phyloP scores from a whole-genome alignment of 2,113 vertebrate genomes.

The Ornithorhynchus anatinus region DNA sequence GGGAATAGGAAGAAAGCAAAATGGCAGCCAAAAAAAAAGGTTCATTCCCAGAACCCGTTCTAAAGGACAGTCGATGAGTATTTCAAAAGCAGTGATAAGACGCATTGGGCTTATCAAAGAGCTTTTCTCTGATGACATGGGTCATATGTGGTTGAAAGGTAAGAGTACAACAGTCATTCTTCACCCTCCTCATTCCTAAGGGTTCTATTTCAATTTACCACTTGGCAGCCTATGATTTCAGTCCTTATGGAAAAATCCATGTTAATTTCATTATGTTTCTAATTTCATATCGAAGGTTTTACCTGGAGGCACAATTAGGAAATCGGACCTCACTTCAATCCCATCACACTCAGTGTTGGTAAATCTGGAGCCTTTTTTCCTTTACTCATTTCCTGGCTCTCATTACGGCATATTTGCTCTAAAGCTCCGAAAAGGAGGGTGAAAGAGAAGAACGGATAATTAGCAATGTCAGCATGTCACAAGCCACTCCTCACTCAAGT shows the following conservation, averaged over 20 bases:
- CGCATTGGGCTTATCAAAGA: constrained; percentile 48
- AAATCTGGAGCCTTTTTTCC: too few relatives aligned
- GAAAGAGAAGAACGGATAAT: too few relatives aligned
- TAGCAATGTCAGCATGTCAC: too few relatives aligned
- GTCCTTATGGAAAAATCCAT: background rate
- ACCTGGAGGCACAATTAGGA: constrained; percentile 1
- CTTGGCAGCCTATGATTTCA: background rate
- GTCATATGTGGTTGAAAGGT: constrained; percentile 52
- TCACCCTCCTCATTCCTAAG: constrained; percentile 21
- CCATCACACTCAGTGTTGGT: too few relatives aligned
- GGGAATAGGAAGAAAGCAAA: constrained; percentile 1
- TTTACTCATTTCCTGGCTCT: too few relatives aligned
- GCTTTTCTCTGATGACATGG: constrained; percentile 22
- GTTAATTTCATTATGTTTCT: constrained; percentile 1
- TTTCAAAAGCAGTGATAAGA: constrained; percentile 50
- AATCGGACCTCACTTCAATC: background rate
- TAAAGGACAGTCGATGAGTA: constrained; percentile 35
- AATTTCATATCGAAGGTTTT: constrained; percentile 19
- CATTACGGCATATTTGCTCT: too few relatives aligned
- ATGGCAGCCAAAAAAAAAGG: background rate
- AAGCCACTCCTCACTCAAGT: too few relatives aligned
- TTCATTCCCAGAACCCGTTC: constrained; percentile 9
- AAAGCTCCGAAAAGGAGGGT: too few relatives aligned
- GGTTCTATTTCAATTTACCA: constrained; percentile 42
- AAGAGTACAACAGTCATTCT: constrained; percentile 30